phyloP scores from a whole-genome alignment of 2,113 vertebrate genomes.

The zebrafish (Danio rerio) region GRCz12tu NC_133192.1:32490001-32490500 shows the following conservation, averaged over 20 bases:
- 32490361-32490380: neutral
- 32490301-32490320: slow-evolving; percentile 11
- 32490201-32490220: neutral
- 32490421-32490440: neutral
- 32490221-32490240: slow-evolving; percentile 21
- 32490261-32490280: slow-evolving; percentile 3
- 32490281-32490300: slow-evolving; percentile 5
- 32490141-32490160: neutral
- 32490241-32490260: slow-evolving; percentile 19
- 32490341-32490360: neutral
- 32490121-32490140: slow-evolving; percentile 21
- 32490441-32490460: neutral
- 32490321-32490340: slow-evolving; percentile 4
- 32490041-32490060: slow-evolving; percentile 35
- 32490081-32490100: slow-evolving; percentile 45
- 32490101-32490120: slow-evolving; percentile 25
- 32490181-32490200: slow-evolving; percentile 2
- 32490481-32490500: neutral
- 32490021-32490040: slow-evolving; percentile 24
- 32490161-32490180: slow-evolving; percentile 6
- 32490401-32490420: slow-evolving; percentile 6
- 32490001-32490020: slow-evolving; percentile 15
- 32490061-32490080: slow-evolving; percentile 1
- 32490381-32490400: neutral
- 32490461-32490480: neutral